Percentiles rank a stretch among this genome's conserved stretches.
These are phyloP conservation scores for Petaurus breviceps DNA, from an alignment of 2,113 vertebrate genomes.

Conservation along the genomic window DNA sequence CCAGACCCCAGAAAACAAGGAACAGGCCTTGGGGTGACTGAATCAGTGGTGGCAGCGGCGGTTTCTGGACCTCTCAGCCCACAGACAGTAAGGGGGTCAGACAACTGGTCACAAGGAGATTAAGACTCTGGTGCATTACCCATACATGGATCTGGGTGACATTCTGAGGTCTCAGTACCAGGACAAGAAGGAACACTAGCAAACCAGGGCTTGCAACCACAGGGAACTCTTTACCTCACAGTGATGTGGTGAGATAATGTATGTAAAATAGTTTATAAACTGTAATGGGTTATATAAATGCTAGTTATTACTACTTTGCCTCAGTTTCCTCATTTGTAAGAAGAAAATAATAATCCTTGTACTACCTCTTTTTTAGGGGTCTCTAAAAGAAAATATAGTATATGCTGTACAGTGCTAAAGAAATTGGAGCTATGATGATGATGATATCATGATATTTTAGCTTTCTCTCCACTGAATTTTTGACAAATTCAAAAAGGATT, in stretches of 20 bases:
- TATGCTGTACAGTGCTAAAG: not conserved
- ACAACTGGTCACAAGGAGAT: no score
- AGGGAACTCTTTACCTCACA: not conserved
- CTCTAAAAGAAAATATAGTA: not conserved
- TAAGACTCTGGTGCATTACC: no score
- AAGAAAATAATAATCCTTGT: not conserved
- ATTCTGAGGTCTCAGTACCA: no score
- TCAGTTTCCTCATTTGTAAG: not conserved
- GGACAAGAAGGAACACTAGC: no score
- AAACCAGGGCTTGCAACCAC: no score
- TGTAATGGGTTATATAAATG: not conserved
- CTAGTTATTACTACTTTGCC: not conserved
- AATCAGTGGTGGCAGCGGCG: no score
- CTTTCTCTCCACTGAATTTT: not conserved
- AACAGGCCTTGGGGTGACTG: no score
- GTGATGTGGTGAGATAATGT: not conserved
- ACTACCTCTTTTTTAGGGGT: not conserved
- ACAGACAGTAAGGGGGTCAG: no score
- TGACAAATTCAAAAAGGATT: not conserved
- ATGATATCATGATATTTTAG: not conserved
- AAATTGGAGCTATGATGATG: not conserved
- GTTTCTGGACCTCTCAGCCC: no score
- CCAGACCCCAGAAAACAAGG: no score
- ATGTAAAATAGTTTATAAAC: not conserved
- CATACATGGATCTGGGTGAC: no score